phyloP scores from a whole-genome alignment of 2,888 invertebrate species.

The Malacosoma neustria region DNA sequence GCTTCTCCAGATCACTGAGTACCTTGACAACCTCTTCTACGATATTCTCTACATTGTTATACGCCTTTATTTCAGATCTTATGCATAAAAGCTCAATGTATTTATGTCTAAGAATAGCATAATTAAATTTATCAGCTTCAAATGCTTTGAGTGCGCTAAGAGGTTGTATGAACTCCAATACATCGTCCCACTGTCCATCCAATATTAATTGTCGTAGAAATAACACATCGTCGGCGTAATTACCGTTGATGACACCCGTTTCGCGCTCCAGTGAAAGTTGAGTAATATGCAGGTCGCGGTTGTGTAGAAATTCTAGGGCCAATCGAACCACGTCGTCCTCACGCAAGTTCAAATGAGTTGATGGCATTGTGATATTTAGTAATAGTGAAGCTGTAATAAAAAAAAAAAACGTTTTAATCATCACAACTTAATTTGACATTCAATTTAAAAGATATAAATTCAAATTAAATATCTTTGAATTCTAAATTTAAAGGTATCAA shows the following conservation, averaged over 20 bases:
- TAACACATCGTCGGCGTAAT: slow-evolving; percentile 94
- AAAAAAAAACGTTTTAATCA: no score
- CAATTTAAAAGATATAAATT: no score
- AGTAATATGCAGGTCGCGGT: slow-evolving; percentile 93
- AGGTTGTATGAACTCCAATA: slow-evolving; percentile 96
- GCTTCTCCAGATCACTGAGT: slow-evolving; percentile 89
- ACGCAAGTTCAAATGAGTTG: slow-evolving; percentile 87
- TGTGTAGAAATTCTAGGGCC: slow-evolving; percentile 89
- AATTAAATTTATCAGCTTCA: slow-evolving; percentile 89
- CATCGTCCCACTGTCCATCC: slow-evolving; percentile 99
- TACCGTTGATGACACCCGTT: slow-evolving; percentile 95
- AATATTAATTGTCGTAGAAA: slow-evolving; percentile 95
- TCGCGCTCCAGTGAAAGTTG: slow-evolving; percentile 94
- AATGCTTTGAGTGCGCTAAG: slow-evolving; percentile 88
- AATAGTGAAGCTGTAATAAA: slow-evolving; percentile 33
- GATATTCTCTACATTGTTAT: slow-evolving; percentile 91
- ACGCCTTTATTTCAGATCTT: slow-evolving; percentile 92
- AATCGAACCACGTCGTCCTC: slow-evolving; percentile 93
- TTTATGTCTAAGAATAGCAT: slow-evolving; percentile 92
- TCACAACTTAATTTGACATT: no score
- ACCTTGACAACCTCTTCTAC: slow-evolving; percentile 96
- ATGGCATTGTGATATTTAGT: slow-evolving; percentile 76
- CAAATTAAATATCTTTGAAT: no score
- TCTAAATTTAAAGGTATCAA: no score
- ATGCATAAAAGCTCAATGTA: slow-evolving; percentile 95